These are phyloP conservation scores for Ceratina calcarata DNA, from an alignment of 1,140 invertebrate genomes.

Conservation along the genomic window DNA sequence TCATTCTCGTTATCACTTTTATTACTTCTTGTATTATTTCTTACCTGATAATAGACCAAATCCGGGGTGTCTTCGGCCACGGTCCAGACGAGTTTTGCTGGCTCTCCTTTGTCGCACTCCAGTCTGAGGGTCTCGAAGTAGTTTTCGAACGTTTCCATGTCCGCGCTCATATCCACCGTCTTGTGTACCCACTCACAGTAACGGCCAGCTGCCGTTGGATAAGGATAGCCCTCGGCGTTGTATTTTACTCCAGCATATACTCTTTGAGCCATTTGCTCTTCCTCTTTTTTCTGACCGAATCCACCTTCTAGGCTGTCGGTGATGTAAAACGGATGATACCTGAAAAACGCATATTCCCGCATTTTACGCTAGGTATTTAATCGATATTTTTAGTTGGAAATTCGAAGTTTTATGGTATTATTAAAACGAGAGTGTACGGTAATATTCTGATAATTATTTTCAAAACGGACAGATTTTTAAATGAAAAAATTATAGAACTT, in stretches of 20 bases:
- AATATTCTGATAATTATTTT: too few relatives aligned
- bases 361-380: neutral
- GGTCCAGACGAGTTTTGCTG: constrained; percentile 89
- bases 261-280: constrained; percentile 85
- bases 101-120: constrained; percentile 87
- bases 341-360: constrained; percentile 58
- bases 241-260: constrained; percentile 91
- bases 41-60: constrained; percentile 93
- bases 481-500: too few relatives aligned
- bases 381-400: neutral
- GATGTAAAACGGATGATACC: constrained; percentile 97
- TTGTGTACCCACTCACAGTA: constrained; percentile 90
- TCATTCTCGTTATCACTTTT: too few relatives aligned
- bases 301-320: constrained; percentile 92
- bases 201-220: constrained; percentile 88
- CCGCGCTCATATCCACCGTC: constrained; percentile 84
- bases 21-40: too few relatives aligned
- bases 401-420: neutral
- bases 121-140: constrained; percentile 88
- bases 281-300: constrained; percentile 87
- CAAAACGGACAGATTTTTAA: too few relatives aligned
- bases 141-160: constrained; percentile 87
- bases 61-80: constrained; percentile 90
- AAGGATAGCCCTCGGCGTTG: constrained; percentile 87
- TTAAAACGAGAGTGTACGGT: too few relatives aligned